A percentile compares a stretch with the other conserved stretches of the same genome.
Evolutionary conservation across 1,140 invertebrate genomes (phyloP).

Genomic region (Caenorhabditis briggsae): DNA sequence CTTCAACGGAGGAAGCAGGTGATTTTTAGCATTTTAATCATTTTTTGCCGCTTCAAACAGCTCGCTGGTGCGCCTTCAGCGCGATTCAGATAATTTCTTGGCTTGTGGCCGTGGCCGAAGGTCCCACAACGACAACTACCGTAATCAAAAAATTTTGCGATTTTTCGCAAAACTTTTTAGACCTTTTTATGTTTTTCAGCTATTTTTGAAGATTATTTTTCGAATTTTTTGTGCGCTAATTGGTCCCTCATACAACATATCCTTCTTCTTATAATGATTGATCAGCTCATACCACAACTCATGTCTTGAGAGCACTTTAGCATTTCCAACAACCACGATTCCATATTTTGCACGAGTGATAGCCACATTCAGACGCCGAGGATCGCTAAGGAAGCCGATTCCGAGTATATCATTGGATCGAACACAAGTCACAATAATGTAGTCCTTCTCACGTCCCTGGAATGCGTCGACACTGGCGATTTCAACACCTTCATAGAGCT

Average conservation of each 20-base stretch:
- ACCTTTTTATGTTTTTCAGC: too few relatives aligned
- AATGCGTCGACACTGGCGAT: slow-evolving; percentile 98
- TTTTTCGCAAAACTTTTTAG: too few relatives aligned
- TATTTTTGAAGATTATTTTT: too few relatives aligned
- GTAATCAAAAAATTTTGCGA: too few relatives aligned
- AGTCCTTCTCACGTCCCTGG: slow-evolving; percentile 93
- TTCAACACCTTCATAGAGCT: slow-evolving; percentile 98
- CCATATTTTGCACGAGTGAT: slow-evolving; percentile 95
- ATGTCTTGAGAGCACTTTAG: slow-evolving; percentile 94
- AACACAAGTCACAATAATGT: slow-evolving; percentile 91
- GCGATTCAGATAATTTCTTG: too few relatives aligned
- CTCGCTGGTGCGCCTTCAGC: too few relatives aligned
- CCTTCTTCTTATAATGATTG: slow-evolving; percentile 97
- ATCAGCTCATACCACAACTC: slow-evolving; percentile 97
- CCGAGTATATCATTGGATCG: slow-evolving; percentile 92
- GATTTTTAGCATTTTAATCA: too few relatives aligned
- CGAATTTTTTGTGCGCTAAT: slow-evolving; percentile 84
- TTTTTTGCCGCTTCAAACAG: too few relatives aligned
- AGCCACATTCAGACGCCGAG: slow-evolving; percentile 95
- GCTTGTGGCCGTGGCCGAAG: too few relatives aligned
- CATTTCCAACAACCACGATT: slow-evolving; percentile 98
- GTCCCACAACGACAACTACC: too few relatives aligned
- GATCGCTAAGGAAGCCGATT: slow-evolving; percentile 95
- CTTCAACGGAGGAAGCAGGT: too few relatives aligned
- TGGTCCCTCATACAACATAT: slow-evolving; percentile 96